Evolutionary conservation across 2,888 invertebrate species (phyloP).

Genomic region (Camptogramma bilineatum): DNA sequence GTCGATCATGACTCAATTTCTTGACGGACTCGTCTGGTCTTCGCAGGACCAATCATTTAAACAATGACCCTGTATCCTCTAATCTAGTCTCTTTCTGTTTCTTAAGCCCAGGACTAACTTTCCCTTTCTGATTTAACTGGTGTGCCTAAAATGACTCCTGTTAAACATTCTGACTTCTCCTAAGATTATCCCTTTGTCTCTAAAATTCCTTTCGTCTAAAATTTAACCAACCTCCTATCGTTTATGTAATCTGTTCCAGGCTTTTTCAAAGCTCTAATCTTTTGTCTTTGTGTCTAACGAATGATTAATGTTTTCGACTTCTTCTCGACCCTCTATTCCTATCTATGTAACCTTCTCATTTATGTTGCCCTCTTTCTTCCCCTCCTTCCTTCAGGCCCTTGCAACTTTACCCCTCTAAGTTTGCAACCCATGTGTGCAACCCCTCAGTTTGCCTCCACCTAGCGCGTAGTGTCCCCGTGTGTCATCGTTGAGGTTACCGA

Average conservation of each 20-base stretch:
- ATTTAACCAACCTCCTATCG: neutral
- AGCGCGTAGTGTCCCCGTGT: slow-evolving; percentile 42
- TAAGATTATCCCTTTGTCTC: neutral
- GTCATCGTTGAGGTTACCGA: slow-evolving; percentile 30
- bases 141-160: neutral
- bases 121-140: too few relatives aligned
- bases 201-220: neutral
- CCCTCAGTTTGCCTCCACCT: slow-evolving; percentile 33
- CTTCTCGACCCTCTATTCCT: neutral
- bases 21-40: too few relatives aligned
- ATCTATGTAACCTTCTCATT: neutral
- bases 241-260: neutral
- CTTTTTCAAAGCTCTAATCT: neutral
- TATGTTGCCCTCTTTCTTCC: neutral
- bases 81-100: too few relatives aligned
- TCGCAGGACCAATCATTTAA: too few relatives aligned
- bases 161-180: neutral
- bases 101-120: too few relatives aligned
- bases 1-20: too few relatives aligned
- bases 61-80: too few relatives aligned
- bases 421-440: slow-evolving; percentile 31
- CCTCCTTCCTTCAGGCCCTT: neutral
- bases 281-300: slow-evolving; percentile 2
- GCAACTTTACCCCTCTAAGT: slow-evolving; percentile 30
- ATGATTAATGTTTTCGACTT: slow-evolving; percentile 1